A percentile compares a stretch with the other conserved stretches of the same genome.
Conservation (phyloP, 2,797 vertebrate species). For the Sandelia bainsii region DNA sequence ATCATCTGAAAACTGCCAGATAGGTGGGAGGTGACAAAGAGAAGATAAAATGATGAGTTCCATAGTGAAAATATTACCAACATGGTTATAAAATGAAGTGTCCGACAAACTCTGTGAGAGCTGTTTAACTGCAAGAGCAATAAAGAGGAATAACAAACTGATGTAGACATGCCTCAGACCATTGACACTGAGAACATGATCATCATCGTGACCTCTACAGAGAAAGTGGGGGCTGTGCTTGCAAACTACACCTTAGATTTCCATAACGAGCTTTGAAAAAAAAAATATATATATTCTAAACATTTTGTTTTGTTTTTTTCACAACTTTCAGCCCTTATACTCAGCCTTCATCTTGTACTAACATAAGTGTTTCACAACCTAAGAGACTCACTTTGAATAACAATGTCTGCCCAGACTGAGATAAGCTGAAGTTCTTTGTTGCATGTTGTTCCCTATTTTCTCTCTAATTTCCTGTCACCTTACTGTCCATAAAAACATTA, state of each 20-base stretch:
- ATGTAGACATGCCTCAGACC: background rate
- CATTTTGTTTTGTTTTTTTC: background rate
- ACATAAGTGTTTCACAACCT: too few species aligned
- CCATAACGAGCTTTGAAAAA: background rate
- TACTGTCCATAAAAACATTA: too few species aligned
- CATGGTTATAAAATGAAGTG: conserved; percentile 4
- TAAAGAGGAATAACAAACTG: background rate
- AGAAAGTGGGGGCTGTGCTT: background rate
- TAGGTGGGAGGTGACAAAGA: background rate
- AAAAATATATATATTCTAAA: background rate
- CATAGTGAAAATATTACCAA: background rate
- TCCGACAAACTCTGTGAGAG: background rate
- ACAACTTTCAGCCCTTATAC: too few species aligned
- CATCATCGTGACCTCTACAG: background rate
- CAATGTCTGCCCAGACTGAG: too few species aligned
- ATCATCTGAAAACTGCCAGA: conserved; percentile 18
- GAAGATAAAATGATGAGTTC: conserved; percentile 6
- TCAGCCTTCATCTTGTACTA: background rate
- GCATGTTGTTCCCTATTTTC: too few species aligned
- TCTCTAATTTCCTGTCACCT: too few species aligned
- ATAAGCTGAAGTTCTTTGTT: too few species aligned
- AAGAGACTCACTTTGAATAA: too few species aligned
- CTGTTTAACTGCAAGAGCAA: conserved; percentile 7
- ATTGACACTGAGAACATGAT: background rate
- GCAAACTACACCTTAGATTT: background rate